Evolutionary conservation across 2,113 vertebrate genomes (phyloP).

Genomic region (Aramus guarauna): DNA sequence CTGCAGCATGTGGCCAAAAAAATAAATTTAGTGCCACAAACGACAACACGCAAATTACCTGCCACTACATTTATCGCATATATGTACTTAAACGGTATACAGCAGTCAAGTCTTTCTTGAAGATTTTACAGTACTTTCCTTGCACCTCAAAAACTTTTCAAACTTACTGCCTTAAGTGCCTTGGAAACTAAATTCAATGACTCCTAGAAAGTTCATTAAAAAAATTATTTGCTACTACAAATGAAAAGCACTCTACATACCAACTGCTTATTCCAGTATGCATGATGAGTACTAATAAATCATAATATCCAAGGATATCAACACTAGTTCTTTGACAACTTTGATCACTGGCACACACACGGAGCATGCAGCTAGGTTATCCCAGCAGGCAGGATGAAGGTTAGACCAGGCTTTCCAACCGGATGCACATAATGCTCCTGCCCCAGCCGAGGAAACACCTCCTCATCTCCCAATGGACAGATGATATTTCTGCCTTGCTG

Average conservation of each 20-base stretch:
- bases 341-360: not conserved
- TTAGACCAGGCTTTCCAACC: not conserved
- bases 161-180: not conserved
- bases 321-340: not conserved
- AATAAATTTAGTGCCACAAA: not conserved
- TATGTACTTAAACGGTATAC: not conserved
- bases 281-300: accelerated
- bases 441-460: not conserved
- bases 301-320: not conserved
- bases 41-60: not conserved
- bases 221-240: not conserved
- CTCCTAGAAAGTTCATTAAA: not conserved
- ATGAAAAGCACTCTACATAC: not conserved
- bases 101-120: not conserved
- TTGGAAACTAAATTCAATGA: not conserved
- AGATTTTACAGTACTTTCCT: not conserved
- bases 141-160: not conserved
- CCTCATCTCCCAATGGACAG: not conserved
- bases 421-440: not conserved
- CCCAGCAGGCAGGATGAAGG: not conserved
- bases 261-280: not conserved
- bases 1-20: not conserved
- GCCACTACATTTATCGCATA: not conserved
- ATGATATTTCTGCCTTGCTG: not conserved
- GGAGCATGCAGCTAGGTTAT: not conserved